These are phyloP conservation scores for Paralichthys olivaceus DNA, from an alignment of 2,113 vertebrate genomes.

Conservation along the genomic window DNA sequence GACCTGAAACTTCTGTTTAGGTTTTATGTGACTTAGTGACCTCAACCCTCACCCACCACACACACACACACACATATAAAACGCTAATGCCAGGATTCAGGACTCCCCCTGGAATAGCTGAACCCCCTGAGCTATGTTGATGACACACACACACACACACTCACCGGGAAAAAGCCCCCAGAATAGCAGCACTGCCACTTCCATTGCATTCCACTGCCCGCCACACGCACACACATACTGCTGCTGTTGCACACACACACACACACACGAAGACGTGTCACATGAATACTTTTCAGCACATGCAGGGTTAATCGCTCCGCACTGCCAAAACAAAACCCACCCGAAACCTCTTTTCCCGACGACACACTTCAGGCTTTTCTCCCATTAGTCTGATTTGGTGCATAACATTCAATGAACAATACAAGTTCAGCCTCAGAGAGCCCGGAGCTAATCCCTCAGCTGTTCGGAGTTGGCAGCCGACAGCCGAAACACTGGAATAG, in stretches of 20 bases:
- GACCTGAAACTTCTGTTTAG: constrained; percentile 8
- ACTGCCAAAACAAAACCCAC: too few relatives aligned
- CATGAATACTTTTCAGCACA: constrained; percentile 1
- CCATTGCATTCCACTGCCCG: constrained; percentile 62
- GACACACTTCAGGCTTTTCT: constrained; percentile 11
- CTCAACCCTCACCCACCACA: constrained; percentile 35
- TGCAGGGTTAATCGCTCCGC: too few relatives aligned
- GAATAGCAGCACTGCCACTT: constrained; percentile 65
- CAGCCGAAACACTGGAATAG: constrained; percentile 59
- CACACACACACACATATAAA: constrained; percentile 11
- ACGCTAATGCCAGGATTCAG: constrained; percentile 52
- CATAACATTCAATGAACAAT: constrained; percentile 58
- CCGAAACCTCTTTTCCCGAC: background rate
- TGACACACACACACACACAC: constrained; percentile 38
- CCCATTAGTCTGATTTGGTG: constrained; percentile 52
- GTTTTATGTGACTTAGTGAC: constrained; percentile 35
- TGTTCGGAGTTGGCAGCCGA: constrained; percentile 63
- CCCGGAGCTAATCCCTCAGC: constrained; percentile 70
- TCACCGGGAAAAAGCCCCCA: constrained; percentile 39
- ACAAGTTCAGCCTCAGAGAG: constrained; percentile 39
- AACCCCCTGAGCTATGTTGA: constrained; percentile 49
- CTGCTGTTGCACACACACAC: constrained; percentile 15
- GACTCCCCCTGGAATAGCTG: constrained; percentile 69
- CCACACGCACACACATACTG: constrained; percentile 18
- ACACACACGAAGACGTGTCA: constrained; percentile 7